These are phyloP conservation scores for Ancistrus triradiatus DNA, from an alignment of 2,113 vertebrate genomes.

Conservation along the genomic window DNA sequence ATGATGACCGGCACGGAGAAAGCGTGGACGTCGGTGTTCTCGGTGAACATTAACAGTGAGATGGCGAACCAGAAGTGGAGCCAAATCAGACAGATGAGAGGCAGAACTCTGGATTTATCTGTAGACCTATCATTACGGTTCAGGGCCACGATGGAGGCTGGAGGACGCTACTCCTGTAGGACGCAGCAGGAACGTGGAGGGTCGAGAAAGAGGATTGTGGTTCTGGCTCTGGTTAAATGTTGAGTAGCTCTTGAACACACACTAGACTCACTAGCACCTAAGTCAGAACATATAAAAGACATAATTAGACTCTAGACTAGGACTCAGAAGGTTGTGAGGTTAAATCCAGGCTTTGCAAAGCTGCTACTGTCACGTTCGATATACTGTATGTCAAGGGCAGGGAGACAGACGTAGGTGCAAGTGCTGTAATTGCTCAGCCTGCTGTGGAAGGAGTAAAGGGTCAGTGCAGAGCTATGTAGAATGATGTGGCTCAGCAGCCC, in stretches of 20 bases:
- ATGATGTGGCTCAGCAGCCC: too few species aligned
- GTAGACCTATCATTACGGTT: constrained; percentile 59
- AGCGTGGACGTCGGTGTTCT: constrained; percentile 55
- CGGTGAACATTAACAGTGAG: constrained; percentile 37
- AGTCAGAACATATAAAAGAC: too few species aligned
- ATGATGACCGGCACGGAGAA: constrained; percentile 29
- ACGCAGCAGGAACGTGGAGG: constrained; percentile 41
- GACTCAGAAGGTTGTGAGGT: too few species aligned
- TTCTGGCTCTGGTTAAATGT: constrained; percentile 65
- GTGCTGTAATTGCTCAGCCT: too few species aligned
- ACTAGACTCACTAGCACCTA: too few species aligned
- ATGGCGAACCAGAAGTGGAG: constrained; percentile 37
- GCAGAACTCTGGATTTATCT: constrained; percentile 50
- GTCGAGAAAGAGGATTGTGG: constrained; percentile 49
- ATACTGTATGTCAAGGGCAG: too few species aligned
- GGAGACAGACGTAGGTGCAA: too few species aligned
- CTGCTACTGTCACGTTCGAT: too few species aligned
- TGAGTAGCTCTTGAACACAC: constrained; percentile 13
- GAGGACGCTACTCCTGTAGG: constrained; percentile 59
- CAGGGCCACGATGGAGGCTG: constrained; percentile 44
- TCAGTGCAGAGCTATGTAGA: too few species aligned
- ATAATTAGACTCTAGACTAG: too few species aligned
- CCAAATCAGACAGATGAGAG: constrained; percentile 40
- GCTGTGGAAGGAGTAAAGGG: too few species aligned
- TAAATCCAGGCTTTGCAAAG: too few species aligned